phyloP scores from a whole-genome alignment of 1,140 invertebrate genomes.

The Drosophila lini region DNA sequence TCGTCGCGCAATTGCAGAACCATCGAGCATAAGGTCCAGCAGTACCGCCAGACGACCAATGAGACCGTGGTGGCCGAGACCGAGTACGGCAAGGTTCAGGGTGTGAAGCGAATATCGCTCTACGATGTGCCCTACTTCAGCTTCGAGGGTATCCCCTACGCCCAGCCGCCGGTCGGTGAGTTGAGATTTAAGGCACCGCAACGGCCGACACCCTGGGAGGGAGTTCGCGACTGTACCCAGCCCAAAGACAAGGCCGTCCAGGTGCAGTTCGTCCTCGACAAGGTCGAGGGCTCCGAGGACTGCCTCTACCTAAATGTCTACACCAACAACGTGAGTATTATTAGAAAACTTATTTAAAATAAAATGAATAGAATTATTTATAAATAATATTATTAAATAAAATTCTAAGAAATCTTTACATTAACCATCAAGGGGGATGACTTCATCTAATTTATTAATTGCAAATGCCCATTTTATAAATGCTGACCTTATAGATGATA shows the following conservation, averaged over 20 bases:
- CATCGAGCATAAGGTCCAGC: conserved; percentile 76
- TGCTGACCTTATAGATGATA: background rate
- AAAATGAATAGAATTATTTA: too few species aligned
- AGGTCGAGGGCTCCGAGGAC: conserved; percentile 87
- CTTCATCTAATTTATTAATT: background rate
- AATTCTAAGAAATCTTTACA: too few species aligned
- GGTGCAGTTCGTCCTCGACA: conserved; percentile 64
- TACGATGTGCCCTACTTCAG: conserved; percentile 79
- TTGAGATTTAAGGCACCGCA: conserved; percentile 86
- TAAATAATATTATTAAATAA: too few species aligned
- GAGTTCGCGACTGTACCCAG: conserved; percentile 67
- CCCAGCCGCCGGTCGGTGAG: conserved; percentile 85
- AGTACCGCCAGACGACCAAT: conserved; percentile 73
- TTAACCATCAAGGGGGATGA: background rate
- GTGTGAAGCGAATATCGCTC: conserved; percentile 64
- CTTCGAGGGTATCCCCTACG: conserved; percentile 87
- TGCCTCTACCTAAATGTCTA: conserved; percentile 90
- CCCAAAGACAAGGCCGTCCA: conserved; percentile 84
- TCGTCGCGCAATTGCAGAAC: conserved; percentile 57
- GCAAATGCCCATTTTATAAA: background rate
- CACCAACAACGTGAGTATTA: conserved; percentile 86
- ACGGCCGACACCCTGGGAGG: conserved; percentile 74
- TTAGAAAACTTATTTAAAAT: too few species aligned
- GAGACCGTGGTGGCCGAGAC: conserved; percentile 74
- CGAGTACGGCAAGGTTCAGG: conserved; percentile 74